Evolutionary conservation across 2,113 vertebrate genomes (phyloP).

Genomic region (cattle (Bos taurus)): ARS-UCD2.0 NC_037337.1:97501501-97502000

Average conservation of each 20-base stretch:
- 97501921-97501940: not conserved
- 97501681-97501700: not conserved
- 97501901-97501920: not conserved
- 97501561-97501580: not conserved
- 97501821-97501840: not conserved
- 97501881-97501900: not conserved
- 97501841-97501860: not conserved
- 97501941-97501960: not conserved
- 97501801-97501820: not conserved
- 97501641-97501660: not conserved
- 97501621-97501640: not conserved
- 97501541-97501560: not conserved
- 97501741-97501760: not conserved
- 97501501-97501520: not conserved
- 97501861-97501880: not conserved
- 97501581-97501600: not conserved
- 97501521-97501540: not conserved
- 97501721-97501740: not conserved
- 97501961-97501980: not conserved
- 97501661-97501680: not conserved
- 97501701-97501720: not conserved
- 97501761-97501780: not conserved
- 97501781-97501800: not conserved
- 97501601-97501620: not conserved
- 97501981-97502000: not conserved